phyloP scores from a whole-genome alignment of 2,888 invertebrate genomes.

The Limnephilus lunatus region DNA sequence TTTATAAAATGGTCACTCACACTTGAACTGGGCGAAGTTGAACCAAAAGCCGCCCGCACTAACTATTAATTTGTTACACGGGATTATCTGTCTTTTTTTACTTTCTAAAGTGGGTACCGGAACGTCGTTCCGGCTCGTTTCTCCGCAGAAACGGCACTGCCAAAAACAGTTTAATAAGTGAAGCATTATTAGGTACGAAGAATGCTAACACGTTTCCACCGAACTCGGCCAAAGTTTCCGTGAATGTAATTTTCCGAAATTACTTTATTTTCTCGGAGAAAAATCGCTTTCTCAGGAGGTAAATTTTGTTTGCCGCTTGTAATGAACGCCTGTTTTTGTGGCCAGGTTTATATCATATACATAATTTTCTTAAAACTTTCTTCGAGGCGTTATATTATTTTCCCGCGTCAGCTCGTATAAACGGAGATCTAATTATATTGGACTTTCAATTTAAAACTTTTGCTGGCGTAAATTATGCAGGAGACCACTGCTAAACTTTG shows the following conservation, averaged over 20 bases:
- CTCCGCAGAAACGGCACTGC: not conserved
- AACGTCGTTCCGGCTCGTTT: not conserved
- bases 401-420: not conserved
- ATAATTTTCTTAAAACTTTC: not conserved
- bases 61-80: no score
- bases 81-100: no score
- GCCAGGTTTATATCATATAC: slow-evolving; percentile 12
- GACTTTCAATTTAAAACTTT: not conserved
- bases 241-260: slow-evolving; percentile 3
- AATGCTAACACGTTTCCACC: not conserved
- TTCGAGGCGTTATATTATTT: not conserved
- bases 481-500: no score
- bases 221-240: not conserved
- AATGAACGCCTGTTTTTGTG: slow-evolving; percentile 14
- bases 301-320: not conserved
- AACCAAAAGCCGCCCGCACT: no score
- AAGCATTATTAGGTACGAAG: not conserved
- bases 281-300: not conserved
- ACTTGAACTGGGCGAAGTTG: no score
- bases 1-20: no score
- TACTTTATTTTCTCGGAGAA: slow-evolving; percentile 3
- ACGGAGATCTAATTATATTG: not conserved
- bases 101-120: no score
- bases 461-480: not conserved
- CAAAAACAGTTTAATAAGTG: not conserved